Base-by-base conservation (phyloP, 2,888 invertebrate genomes). In the Actias luna region DNA sequence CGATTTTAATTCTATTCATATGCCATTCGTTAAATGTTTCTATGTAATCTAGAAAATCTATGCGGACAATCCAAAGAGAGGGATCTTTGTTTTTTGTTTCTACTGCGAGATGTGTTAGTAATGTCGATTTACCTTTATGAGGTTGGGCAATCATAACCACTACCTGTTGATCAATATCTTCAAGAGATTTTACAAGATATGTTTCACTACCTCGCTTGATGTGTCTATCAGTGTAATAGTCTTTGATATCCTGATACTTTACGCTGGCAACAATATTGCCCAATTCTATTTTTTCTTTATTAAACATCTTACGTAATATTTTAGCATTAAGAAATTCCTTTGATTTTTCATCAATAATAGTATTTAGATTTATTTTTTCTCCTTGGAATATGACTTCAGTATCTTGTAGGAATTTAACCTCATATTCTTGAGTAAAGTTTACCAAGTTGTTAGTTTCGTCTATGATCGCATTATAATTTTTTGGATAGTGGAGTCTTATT, bases 51-150 rank as follows among this genome's bases (percentile, higher is more conserved):
- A 66, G 64, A 60, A 82, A 71, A 64, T 80, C 76, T 0, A 81
- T 67, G 12, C 72, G 70, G 5, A 78, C 74, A 57, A 82, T 76
- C 81, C 82, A 82, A 4, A 69, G 72, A 14, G 69, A 64, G 4
- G 74, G 69, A 25, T 70, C 60, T 1, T 65, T 31, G 63, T 67
- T 69, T 57, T 82, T 81, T 1, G 78, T 75, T 61, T 78, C 69
- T 8, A 74, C 61, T 5, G 80, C 69, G 16, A 82, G 63, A 66
- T 79, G 78, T 46, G 76, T 75, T 5, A 82, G 69, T 29, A 82
- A 71, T 39, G 69, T 73, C 31, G 78, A 73, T 63, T 78, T 82
- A 31, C 81, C 82, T 71, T 73, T 75, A 18, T 77, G 77, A 31
- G 80, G 75, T 46, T 68, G 67, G 1, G 74, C 75, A 7, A 71